phyloP scores from a whole-genome alignment of 2,888 invertebrate genomes.

The Rapana venosa region DNA sequence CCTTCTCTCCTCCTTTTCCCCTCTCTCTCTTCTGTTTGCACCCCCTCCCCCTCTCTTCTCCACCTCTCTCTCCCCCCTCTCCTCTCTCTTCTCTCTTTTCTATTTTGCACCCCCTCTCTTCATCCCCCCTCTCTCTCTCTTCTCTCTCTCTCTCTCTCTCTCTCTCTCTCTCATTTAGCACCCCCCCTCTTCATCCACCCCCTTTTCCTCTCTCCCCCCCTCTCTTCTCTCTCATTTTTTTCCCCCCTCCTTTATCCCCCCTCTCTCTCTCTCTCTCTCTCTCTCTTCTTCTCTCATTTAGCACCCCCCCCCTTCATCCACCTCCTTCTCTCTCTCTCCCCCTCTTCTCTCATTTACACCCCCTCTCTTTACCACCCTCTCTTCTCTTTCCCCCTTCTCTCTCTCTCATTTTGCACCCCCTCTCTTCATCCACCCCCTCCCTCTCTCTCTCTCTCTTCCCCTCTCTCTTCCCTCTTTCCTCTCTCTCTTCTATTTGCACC shows the following conservation, averaged over 20 bases:
- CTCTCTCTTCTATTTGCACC: no score
- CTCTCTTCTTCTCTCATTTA: background rate
- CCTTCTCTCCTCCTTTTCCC: background rate
- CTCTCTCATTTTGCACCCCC: no score
- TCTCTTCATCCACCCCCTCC: no score
- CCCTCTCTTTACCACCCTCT: background rate
- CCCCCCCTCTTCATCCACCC: background rate
- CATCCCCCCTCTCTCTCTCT: background rate
- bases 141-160: background rate
- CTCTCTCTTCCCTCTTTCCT: no score
- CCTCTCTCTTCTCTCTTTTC: background rate
- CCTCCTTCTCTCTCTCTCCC: background rate
- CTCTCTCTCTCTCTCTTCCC: no score
- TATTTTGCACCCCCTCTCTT: background rate
- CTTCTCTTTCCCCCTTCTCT: no score
- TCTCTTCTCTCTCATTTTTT: slow-evolving; percentile 22
- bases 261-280: background rate
- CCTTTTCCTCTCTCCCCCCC: slow-evolving; percentile 33
- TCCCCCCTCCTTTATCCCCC: background rate
- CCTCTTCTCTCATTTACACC: background rate
- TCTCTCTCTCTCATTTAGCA: background rate
- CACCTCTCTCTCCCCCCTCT: background rate
- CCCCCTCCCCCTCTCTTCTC: no score
- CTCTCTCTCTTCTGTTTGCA: no score
- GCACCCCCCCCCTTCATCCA: background rate